Conservation (phyloP, 2,888 invertebrate species). For the Plemyria rubiginata region DNA sequence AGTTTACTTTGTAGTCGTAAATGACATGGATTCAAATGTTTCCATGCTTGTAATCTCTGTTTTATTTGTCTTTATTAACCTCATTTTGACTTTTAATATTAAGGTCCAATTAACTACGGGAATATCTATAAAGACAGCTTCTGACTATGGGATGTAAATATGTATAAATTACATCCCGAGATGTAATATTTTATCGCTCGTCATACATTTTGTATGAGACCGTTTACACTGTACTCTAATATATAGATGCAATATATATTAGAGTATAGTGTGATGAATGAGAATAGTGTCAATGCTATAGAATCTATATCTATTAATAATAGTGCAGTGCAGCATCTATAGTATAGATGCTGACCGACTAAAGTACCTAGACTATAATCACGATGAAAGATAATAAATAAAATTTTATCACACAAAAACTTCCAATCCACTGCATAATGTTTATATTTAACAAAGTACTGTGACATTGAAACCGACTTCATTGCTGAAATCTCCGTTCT, state of each 20-base stretch:
- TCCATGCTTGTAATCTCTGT: background rate
- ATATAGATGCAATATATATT: too few relatives aligned
- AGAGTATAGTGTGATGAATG: too few relatives aligned
- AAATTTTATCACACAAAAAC: constrained; percentile 6
- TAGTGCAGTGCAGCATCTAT: background rate
- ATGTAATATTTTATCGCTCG: too few relatives aligned
- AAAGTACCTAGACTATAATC: background rate
- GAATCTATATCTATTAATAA: too few relatives aligned
- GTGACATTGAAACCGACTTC: constrained; percentile 23
- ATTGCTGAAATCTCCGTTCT: constrained; percentile 24
- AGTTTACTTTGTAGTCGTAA: constrained; percentile 25
- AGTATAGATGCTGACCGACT: background rate
- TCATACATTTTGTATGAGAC: too few relatives aligned
- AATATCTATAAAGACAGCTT: too few relatives aligned
- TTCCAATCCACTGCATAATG: constrained; percentile 7
- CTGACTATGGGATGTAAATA: too few relatives aligned
- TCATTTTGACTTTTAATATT: background rate
- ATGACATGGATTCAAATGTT: constrained; percentile 3
- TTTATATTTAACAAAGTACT: constrained; percentile 23
- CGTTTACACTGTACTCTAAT: too few relatives aligned
- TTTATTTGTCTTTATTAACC: background rate
- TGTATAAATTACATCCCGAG: too few relatives aligned
- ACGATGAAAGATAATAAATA: constrained; percentile 1
- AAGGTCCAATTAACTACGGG: too few relatives aligned
- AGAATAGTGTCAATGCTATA: constrained; percentile 6